These are phyloP conservation scores for Aphyosemion australe DNA, from an alignment of 2,113 vertebrate genomes.

Conservation along the genomic window DNA sequence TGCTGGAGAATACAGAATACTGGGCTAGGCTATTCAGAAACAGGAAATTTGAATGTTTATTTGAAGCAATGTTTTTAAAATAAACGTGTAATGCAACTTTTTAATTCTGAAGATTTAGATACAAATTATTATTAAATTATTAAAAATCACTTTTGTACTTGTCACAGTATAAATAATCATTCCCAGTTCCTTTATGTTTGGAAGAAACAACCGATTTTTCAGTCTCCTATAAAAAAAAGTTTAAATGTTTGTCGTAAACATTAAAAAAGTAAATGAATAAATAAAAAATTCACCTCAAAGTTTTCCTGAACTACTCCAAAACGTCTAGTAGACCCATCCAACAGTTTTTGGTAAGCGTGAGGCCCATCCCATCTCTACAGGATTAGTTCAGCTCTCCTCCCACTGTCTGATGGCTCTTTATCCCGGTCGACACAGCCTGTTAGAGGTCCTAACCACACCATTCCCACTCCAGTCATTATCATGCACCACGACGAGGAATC, in stretches of 20 bases:
- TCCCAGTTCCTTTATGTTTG: too few species aligned
- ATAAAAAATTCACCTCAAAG: background rate
- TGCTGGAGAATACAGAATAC: too few species aligned
- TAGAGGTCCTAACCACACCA: constrained; percentile 61
- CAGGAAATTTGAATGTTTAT: too few species aligned
- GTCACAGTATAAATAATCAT: too few species aligned
- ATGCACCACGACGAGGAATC: constrained; percentile 67
- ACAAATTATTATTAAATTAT: too few species aligned
- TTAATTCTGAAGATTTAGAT: too few species aligned
- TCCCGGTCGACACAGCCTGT: constrained; percentile 67
- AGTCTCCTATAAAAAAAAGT: background rate
- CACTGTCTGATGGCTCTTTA: constrained; percentile 78
- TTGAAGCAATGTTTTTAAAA: too few species aligned
- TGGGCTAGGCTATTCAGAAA: too few species aligned
- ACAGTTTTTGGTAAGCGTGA: constrained; percentile 50
- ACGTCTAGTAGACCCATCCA: constrained; percentile 45
- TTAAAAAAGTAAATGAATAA: background rate
- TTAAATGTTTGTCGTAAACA: background rate
- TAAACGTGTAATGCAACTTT: too few species aligned
- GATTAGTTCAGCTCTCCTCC: constrained; percentile 80
- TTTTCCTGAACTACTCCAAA: constrained; percentile 8
- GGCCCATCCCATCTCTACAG: constrained; percentile 71
- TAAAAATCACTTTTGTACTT: too few species aligned
- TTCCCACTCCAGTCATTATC: constrained; percentile 72
- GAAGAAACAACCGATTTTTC: too few species aligned